These are phyloP conservation scores for Orius laevigatus DNA, from an alignment of 1,140 invertebrate species.

Conservation along the genomic window DNA sequence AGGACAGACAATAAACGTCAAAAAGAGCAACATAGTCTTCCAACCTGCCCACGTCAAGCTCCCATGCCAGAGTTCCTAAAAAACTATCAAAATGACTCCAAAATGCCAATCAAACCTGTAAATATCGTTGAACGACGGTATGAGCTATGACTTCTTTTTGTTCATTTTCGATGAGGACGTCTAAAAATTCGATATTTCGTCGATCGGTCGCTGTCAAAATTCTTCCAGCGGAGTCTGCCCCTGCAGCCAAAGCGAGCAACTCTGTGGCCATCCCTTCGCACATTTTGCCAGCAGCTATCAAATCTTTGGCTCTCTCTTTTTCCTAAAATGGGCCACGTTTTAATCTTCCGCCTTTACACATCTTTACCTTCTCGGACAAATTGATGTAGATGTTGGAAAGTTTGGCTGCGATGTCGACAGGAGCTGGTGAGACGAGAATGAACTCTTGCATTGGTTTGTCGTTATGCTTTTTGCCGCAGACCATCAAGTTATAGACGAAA, in stretches of 20 bases:
- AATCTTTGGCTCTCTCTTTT: constrained; percentile 92
- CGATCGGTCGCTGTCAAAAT: constrained; percentile 83
- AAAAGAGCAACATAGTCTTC: constrained; percentile 82
- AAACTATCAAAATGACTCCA: constrained; percentile 5
- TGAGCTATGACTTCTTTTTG: constrained; percentile 93
- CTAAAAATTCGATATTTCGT: constrained; percentile 83
- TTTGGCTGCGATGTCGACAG: constrained; percentile 95
- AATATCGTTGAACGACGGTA: constrained; percentile 73
- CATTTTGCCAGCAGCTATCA: constrained; percentile 84
- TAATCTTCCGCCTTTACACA: neutral
- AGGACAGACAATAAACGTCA: constrained; percentile 81
- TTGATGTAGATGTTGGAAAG: constrained; percentile 83
- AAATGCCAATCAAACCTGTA: constrained; percentile 42
- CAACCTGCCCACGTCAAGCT: constrained; percentile 88
- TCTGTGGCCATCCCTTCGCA: constrained; percentile 97
- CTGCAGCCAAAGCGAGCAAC: constrained; percentile 79
- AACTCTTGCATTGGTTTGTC: constrained; percentile 96
- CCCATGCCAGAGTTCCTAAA: constrained; percentile 89
- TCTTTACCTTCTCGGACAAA: constrained; percentile 58
- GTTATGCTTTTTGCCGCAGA: constrained; percentile 90
- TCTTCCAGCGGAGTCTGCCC: constrained; percentile 79
- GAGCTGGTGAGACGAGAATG: constrained; percentile 87
- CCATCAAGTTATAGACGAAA: constrained; percentile 98
- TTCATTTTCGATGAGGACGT: constrained; percentile 96
- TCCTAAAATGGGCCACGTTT: constrained; percentile 38